Percentiles rank a stretch among this genome's conserved stretches.
Evolutionary conservation across 2,888 invertebrate species (phyloP).

Genomic region (Dicycla oo): DNA sequence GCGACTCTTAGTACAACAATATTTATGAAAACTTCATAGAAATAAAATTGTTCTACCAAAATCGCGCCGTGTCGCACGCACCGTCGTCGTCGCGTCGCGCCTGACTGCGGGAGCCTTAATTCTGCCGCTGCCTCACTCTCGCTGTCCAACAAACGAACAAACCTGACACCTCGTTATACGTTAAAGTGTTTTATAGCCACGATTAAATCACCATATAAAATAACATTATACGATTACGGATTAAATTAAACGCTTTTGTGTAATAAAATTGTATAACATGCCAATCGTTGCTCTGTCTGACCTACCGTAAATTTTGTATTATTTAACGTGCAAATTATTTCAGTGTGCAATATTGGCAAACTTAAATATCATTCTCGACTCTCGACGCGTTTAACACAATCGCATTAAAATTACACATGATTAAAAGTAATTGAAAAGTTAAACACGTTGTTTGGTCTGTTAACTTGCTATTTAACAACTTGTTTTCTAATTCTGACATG

Average conservation of each 20-base stretch:
- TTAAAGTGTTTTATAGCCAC: conserved; percentile 64
- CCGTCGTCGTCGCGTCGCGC: too few relatives aligned
- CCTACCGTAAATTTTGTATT: conserved; percentile 49
- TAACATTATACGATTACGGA: conserved; percentile 68
- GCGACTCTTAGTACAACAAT: too few relatives aligned
- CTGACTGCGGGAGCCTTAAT: conserved; percentile 18
- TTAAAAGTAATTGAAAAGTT: conserved; percentile 53
- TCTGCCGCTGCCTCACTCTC: conserved; percentile 55
- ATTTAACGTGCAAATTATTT: conserved; percentile 44
- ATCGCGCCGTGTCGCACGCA: too few relatives aligned
- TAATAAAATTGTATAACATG: conserved; percentile 72
- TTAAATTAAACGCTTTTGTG: conserved; percentile 73
- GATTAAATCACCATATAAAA: conserved; percentile 73
- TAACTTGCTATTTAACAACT: conserved; percentile 40
- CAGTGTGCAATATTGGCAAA: conserved; percentile 33
- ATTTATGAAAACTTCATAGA: too few relatives aligned
- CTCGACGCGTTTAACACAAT: conserved; percentile 36
- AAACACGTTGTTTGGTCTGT: conserved; percentile 47
- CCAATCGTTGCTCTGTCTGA: conserved; percentile 58
- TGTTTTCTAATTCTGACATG: conserved; percentile 41
- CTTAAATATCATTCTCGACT: conserved; percentile 39
- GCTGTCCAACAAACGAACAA: conserved; percentile 54
- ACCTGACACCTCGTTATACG: conserved; percentile 51
- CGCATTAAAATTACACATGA: conserved; percentile 44
- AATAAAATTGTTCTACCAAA: too few relatives aligned